Evolutionary conservation across 2,888 invertebrate species (phyloP), one percentile per base, ranked within the genome.

Genomic region (Phalangium opilio): DNA sequence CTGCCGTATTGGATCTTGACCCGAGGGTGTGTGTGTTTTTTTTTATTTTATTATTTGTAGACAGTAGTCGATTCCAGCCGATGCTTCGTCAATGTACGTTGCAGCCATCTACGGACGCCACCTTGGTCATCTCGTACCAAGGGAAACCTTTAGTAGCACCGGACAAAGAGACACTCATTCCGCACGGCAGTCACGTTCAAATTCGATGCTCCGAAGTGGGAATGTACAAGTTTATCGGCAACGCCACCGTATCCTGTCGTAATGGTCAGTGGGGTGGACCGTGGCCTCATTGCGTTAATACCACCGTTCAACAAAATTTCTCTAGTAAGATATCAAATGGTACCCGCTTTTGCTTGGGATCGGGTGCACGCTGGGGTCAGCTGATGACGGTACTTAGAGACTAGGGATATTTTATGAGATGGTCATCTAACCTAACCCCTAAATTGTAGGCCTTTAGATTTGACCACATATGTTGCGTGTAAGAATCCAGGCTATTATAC

Each of bases 201-300:
- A 78, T 80, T 17, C 74, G 85, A 53, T 87, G 87, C 67, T 75
- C 78, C 47, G 81, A 83, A 61, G 72, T 86, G 57, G 86, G 87
- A 27, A 73, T 82, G 59, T 86, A 84, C 69, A 86, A 86, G 68
- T 72, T 86, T 57, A 73, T 80, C 51, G 87, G 87, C 19, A 81
- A 82, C 44, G 73, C 79, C n/a, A 68, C 74, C 45, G 70, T 85
- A 34, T 73, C 77, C 32, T 87, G 87, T 63, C 80, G 80, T 57
- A 84, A 87, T 61, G 85, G 85, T 2, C 75, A 75, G 44, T 87
- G 87, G 86, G 75, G 75, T 19, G 76, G 79, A 1, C 76, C 76
- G 55, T 70, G 83, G 62, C 86, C 87, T 1, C 78, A 80, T 51
- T 87, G 87, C 63, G 79, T 83, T 32, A 82, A 84, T n/a, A 87